Evolutionary conservation across 2,797 vertebrate genomes (phyloP), one percentile per base, ranked within the genome.

Genomic region (Lepilemur ruficaudatus): DNA sequence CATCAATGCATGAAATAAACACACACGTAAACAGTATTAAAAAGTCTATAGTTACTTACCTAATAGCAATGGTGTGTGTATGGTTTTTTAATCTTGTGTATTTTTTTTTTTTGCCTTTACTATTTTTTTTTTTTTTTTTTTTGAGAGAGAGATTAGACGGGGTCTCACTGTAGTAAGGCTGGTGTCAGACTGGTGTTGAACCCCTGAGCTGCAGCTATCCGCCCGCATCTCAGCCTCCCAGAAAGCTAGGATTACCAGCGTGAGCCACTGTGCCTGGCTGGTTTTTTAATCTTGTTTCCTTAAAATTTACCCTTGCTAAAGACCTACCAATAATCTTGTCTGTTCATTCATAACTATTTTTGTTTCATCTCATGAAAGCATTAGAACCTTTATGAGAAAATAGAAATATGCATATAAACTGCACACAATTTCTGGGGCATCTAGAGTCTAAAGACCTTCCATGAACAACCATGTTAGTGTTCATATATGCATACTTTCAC

Each of bases 21-120:
- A 91, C 52, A 95, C 78, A 95, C 59, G 0, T 25, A 97, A 91
- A 93, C 55, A 76, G 22, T 89, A 69, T 84, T 93, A 38, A 94
- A 93, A 97, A 50, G 63, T 43, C 41, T 96, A 2, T 75, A 35
- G 55, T 89, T 57, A 90, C 87, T 81, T 38, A 67, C 28, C 61
- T 70, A 48, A 48, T 4, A 85, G 8, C 28, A 43, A 73, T 9
- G 50, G 30, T 30, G 20, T 79, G 10, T 55, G n/a, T 84, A 14
- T 72, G 65, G 12, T 57, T 80, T 93, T 86, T 75, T 57, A 41
- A 65, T 93, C 67, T 61, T 91, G 12, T 87, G 38, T 38, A 38
- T 38, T 38, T 38, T 38, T 38, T 38, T 38, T 38, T 38, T 38
- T 38, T 38, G 38, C 38, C 38, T 38, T 38, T 38, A 38, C 38